Conservation (phyloP, 2,113 vertebrate genomes). For the Aldabrachelys gigantea region DNA sequence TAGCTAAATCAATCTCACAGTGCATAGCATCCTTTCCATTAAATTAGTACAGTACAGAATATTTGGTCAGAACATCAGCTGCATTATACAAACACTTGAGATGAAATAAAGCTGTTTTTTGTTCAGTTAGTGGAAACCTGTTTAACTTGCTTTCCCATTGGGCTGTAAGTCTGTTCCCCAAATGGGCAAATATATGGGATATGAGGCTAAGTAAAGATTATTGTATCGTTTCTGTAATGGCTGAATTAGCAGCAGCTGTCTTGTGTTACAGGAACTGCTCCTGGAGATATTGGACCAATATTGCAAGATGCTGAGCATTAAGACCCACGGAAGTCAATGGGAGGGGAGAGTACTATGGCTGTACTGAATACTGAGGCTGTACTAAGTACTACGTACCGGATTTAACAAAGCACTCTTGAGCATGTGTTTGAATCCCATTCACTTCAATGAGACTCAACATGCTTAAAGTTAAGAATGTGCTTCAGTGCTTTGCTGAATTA, state of each 20-base stretch:
- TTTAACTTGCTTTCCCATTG: background rate
- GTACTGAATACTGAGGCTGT: background rate
- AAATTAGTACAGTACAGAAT: background rate
- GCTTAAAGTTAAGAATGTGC: background rate
- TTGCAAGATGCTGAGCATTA: background rate
- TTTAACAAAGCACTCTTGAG: background rate
- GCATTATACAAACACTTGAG: background rate
- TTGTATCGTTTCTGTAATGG: background rate
- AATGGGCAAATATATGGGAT: background rate
- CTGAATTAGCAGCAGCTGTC: background rate
- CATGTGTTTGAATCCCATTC: background rate
- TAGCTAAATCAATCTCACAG: background rate
- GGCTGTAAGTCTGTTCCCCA: background rate
- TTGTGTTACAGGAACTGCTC: background rate
- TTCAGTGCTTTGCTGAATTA: background rate
- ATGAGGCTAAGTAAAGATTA: background rate
- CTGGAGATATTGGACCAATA: rapidly evolving
- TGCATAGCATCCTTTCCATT: background rate
- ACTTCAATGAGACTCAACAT: background rate
- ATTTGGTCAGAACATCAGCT: background rate
- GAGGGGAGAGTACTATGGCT: background rate
- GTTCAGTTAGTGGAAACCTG: background rate
- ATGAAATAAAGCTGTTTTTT: background rate
- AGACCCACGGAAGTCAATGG: background rate
- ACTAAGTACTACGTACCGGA: background rate